Base-by-base conservation (phyloP, 2,113 vertebrate species). In the Cephalopterus ornatus region DNA sequence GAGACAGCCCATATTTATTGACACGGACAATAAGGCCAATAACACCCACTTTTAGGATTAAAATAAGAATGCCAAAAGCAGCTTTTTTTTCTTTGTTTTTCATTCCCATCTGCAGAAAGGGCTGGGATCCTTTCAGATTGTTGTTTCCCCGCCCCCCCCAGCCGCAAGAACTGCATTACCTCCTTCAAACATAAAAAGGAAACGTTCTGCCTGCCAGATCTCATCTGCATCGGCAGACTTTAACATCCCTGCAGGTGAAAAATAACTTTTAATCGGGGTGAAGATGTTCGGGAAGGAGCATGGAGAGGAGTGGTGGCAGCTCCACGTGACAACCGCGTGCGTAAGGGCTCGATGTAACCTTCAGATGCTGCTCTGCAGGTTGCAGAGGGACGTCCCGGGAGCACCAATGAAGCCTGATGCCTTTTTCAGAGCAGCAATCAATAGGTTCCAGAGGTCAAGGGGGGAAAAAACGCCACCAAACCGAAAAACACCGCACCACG, bases 131-230 rank as follows among this genome's bases (percentile, higher is more conserved):
- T 41, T 55, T 67, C 59, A 62, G 41, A 8, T 14, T 6, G 6
- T 35, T 44, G 1, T 55, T 77, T 76, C 41, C 42, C 50, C n/a
- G n/a, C n/a, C n/a, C n/a, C n/a, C n/a, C n/a, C n/a, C n/a, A n/a
- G n/a, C n/a, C n/a, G n/a, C 35, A 53, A 71, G 55, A 84, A 26
- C 65, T 3, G 30, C 30, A 2, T 41, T 26, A 4, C 47, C 85
- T 67, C n/a, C 37, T 65, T 37, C 10, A 23, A 59, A 30, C 19
- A 20, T 2, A 10, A 50, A 41, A 52, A 61, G 50, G 53, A 37
- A 77, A 56, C 0, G 0, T 33, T 66, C 53, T n/a, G 0, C 3
- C 0, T 56, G 78, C 78, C 70, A 73, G 73, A 27, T 32, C 50
- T 32, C 22, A 14, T 33, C 73, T 44, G 18, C 47, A 1, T 41